Evolutionary conservation across 2,888 invertebrate genomes (phyloP), one percentile per base, ranked within the genome.

Genomic region (Bedellia somnulentella): DNA sequence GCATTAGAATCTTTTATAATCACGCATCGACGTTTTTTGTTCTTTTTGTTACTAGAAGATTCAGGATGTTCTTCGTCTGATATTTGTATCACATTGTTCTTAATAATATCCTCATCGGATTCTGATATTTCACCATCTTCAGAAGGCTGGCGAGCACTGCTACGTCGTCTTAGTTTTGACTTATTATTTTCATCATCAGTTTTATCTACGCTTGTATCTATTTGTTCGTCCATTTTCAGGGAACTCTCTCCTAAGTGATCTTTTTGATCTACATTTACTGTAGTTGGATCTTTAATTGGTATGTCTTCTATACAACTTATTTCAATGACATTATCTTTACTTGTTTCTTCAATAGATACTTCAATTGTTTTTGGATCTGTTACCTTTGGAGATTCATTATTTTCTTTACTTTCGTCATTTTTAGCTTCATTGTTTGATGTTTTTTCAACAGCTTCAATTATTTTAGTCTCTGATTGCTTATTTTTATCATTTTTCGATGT

Each of bases 291-390:
- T 8, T 26, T 27, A 8, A 12, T 23, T 15, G 12, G 22, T 30
- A 27, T 27, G 13, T 26, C 25, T 23, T 8, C 24, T 18, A 5
- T 13, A 15, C 24, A 8, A 8, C 6, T 27, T 32, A 24, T 36
- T 33, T 39, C 27, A 6, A 21, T 29, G 13, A 29, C 12, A 15
- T 26, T 22, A 21, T 26, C 34, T 11, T 29, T 18, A n/a, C n/a
- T n/a, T 24, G 10, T 35, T 12, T 33, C 34, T 24, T 15, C 15
- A 13, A 22, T 23, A 18, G 14, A 14, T 30, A 33, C 14, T 18
- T 27, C 11, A 16, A 13, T 16, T 10, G 33, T 16, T 10, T 10
- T n/a, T n/a, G n/a, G n/a, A n/a, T n/a, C n/a, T n/a, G n/a, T n/a
- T n/a, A n/a, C n/a, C n/a, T n/a, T n/a, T n/a, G n/a, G n/a, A n/a